Base-by-base conservation (phyloP, 2,113 vertebrate species). In the Accipiter cooperii region DNA sequence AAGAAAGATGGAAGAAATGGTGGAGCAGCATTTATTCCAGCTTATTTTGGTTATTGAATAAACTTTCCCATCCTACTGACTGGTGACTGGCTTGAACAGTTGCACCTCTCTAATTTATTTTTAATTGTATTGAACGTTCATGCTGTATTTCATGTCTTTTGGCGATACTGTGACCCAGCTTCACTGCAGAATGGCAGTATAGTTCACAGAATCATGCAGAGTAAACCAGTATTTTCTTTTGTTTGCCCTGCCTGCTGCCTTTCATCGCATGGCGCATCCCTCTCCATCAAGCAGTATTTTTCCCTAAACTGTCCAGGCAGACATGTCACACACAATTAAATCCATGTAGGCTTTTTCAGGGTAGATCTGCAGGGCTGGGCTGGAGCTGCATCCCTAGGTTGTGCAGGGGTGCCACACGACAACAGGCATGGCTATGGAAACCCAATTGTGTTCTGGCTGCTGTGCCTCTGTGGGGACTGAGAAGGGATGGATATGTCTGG, bases 41-140 rank as follows among this genome's bases (percentile, higher is more conserved):
- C 65, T 91, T 60, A 69, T 93, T 76, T 89, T 71, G 40, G 34
- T 85, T 93, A 38, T 79, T 82, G 46, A 85, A 80, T 80, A 74
- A 94, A 87, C 5, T 19, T 83, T 68, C 17, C 25, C 24, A n/a
- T 82, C 17, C 38, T 33, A 54, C 33, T 79, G 31, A 44, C 57
- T 68, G 40, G 46, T 87, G 64, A 76, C 65, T 7, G 20, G 42
- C 44, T 87, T 76, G 80, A 92, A 54, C 49, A 61, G 74, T 69
- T 74, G 80, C 42, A 93, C 51, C 12, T 75, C 65, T 94, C 44
- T 71, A n/a, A 69, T 73, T 87, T 71, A 70, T 66, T 90, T 95
- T 55, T 73, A 57, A 73, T 73, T 63, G 17, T 70, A 40, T 34
- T 77, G 49, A 89, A 68, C 0, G 0, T 65, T 75, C 55, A 33